phyloP scores from a whole-genome alignment of 2,113 vertebrate genomes.

The Dromas ardeola region DNA sequence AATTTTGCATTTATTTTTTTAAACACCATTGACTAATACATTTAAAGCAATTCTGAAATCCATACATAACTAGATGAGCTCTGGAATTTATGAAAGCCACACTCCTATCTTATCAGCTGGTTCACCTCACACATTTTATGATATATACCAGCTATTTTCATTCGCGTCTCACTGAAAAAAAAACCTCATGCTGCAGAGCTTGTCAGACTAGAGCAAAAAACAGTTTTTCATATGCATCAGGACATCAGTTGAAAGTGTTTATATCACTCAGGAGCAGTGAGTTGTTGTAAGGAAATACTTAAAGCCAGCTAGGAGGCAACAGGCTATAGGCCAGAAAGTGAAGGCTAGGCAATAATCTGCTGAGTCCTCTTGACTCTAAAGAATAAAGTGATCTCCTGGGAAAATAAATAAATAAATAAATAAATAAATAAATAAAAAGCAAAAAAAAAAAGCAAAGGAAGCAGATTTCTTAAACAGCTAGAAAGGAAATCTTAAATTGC shows the following conservation, averaged over 20 bases:
- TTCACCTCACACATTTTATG: not conserved
- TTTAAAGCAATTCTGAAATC: not conserved
- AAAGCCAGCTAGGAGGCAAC: not conserved
- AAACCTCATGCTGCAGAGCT: not conserved
- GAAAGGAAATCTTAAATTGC: slow-evolving; percentile 43
- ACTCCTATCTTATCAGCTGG: not conserved
- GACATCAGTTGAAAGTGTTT: not conserved
- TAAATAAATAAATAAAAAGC: no score
- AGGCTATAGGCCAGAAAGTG: not conserved
- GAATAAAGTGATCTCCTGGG: no score
- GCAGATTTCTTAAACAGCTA: not conserved
- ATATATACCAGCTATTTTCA: not conserved
- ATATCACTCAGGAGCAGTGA: not conserved
- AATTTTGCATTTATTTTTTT: not conserved
- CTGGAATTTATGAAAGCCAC: not conserved
- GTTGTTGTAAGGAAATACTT: not conserved
- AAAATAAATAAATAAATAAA: no score
- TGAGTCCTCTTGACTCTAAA: not conserved
- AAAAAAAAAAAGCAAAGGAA: not conserved
- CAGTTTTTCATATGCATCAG: not conserved
- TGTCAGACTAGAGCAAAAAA: not conserved
- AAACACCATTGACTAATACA: not conserved
- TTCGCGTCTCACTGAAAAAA: not conserved
- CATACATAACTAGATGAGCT: not conserved
- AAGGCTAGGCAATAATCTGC: not conserved